These are phyloP conservation scores for Epsilonema sp. DNA, from an alignment of 2,888 invertebrate species.

Conservation along the genomic window DNA sequence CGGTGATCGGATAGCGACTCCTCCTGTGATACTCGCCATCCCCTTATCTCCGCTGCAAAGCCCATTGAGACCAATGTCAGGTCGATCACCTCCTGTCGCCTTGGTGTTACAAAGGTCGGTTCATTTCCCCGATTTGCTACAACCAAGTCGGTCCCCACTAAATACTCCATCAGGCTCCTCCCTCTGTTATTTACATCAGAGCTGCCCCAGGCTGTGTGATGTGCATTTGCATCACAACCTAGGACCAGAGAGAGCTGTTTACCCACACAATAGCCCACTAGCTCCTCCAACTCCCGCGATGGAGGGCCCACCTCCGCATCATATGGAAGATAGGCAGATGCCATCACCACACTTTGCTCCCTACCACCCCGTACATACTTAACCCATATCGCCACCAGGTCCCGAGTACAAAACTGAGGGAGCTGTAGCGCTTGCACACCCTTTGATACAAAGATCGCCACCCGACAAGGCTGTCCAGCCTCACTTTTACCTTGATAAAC, in stretches of 20 bases:
- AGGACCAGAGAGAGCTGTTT: background rate
- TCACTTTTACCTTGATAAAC: no score
- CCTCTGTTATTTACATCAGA: background rate
- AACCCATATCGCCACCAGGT: no score
- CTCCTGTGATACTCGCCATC: background rate
- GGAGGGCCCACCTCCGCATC: background rate
- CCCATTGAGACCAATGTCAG: background rate
- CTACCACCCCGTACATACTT: no score
- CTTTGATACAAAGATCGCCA: no score
- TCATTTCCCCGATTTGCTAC: background rate
- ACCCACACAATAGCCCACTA: background rate
- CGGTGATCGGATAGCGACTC: background rate
- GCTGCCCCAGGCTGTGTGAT: background rate
- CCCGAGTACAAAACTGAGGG: no score
- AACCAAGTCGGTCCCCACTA: background rate
- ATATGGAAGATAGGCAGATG: background rate
- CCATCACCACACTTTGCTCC: no score
- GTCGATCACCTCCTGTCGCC: background rate
- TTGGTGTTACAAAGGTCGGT: background rate
- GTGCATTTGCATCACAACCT: background rate
- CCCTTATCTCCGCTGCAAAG: background rate
- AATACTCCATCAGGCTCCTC: background rate
- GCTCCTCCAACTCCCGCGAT: background rate
- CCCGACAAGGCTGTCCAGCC: no score
- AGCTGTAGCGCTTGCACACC: no score